Evolutionary conservation across 2,888 invertebrate genomes (phyloP).

Genomic region (Baccha elongata): DNA sequence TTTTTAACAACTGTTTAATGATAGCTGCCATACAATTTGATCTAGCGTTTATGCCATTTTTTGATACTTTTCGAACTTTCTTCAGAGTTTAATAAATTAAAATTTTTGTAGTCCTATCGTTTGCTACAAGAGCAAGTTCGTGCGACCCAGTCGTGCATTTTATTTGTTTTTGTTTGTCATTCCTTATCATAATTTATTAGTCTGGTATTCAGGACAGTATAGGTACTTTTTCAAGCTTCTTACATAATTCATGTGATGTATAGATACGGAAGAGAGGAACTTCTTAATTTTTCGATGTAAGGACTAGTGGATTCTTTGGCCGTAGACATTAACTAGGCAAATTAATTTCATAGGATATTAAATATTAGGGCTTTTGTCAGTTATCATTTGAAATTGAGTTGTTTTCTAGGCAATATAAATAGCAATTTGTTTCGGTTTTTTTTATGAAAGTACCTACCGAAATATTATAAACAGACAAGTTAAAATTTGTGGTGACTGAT

Average conservation of each 20-base stretch:
- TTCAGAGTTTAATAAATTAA: no score
- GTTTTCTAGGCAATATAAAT: background rate
- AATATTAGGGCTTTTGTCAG: conserved; percentile 5
- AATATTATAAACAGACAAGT: no score
- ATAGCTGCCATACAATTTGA: no score
- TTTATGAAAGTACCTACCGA: no score
- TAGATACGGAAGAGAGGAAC: background rate
- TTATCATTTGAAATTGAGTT: conserved; percentile 5
- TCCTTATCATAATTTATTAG: conserved; percentile 53
- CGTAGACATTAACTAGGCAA: conserved; percentile 9
- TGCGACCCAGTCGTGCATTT: background rate
- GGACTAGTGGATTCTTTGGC: background rate
- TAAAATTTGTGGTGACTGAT: no score
- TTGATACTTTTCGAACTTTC: no score
- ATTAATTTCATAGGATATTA: conserved; percentile 13
- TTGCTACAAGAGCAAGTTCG: no score
- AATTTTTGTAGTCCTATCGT: no score
- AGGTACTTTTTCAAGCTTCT: conserved; percentile 13
- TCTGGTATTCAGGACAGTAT: conserved; percentile 13
- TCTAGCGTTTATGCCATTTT: no score
- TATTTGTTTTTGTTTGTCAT: background rate
- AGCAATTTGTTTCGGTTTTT: conserved; percentile 1
- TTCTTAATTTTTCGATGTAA: background rate
- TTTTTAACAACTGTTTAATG: no score
- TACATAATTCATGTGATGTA: conserved; percentile 20